A percentile compares a stretch with the other conserved stretches of the same genome.
phyloP scores from a whole-genome alignment of 53 echinoderm and acorn worm genomes.

The Temnopleurus reevesii region DNA sequence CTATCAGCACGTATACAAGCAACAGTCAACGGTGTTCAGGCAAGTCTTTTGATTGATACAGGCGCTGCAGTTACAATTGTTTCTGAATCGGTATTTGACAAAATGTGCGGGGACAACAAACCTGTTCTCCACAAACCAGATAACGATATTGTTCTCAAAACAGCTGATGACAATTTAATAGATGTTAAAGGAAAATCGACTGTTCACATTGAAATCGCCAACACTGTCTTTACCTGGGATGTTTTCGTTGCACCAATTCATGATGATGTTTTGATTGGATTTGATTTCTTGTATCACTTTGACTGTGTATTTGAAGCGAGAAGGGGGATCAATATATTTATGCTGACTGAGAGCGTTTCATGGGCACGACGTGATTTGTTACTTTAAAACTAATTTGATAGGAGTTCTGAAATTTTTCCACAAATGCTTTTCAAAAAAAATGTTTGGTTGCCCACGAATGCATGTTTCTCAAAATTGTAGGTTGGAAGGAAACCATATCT shows the following conservation, averaged over 20 bases:
- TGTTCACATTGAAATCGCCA: neutral
- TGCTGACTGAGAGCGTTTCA: no score
- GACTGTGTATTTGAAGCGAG: neutral
- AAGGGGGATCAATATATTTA: neutral
- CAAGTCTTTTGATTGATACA: neutral
- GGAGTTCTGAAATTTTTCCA: no score
- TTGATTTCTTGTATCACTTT: neutral
- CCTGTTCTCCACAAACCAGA: neutral
- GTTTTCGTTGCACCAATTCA: conserved; percentile 41
- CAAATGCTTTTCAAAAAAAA: no score
- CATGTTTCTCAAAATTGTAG: no score
- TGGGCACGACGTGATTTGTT: no score
- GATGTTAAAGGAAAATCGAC: neutral
- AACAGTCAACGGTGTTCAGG: neutral
- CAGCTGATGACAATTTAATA: neutral
- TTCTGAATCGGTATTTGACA: neutral
- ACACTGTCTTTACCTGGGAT: conserved; percentile 12
- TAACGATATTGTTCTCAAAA: neutral
- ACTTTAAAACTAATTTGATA: no score
- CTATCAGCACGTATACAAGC: neutral
- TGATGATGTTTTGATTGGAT: conserved; percentile 8
- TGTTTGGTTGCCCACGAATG: no score
- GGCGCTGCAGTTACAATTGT: neutral
- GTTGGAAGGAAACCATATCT: no score
- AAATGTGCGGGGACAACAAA: neutral